Conservation (phyloP, 2,797 vertebrate species). For the Galaxias olidus region DNA sequence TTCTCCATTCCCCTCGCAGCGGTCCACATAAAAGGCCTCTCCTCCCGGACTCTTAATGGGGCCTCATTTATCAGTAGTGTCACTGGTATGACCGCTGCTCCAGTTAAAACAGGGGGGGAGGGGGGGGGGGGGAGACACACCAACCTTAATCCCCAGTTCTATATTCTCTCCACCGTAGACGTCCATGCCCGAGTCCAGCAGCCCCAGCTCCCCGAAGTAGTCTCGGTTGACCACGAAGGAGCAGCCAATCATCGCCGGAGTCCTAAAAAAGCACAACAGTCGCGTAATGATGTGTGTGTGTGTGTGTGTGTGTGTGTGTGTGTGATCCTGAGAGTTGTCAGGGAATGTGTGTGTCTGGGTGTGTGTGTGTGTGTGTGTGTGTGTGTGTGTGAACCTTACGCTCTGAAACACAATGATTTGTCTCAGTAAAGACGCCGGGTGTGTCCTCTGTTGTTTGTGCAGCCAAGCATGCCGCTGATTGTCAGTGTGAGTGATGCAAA, state of each 20-base stretch:
- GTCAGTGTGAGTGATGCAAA: too few relatives aligned
- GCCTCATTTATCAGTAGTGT: constrained; percentile 60
- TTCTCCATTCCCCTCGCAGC: constrained; percentile 33
- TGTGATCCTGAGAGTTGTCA: background rate
- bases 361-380: background rate
- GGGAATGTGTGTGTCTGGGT: background rate
- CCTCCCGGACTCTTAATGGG: constrained; percentile 56
- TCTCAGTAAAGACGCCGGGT: too few relatives aligned
- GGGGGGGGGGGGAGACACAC: constrained; percentile 61
- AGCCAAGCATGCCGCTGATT: too few relatives aligned
- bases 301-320: background rate
- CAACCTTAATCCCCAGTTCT: constrained; percentile 97
- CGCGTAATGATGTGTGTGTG: background rate
- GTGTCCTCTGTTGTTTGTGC: too few relatives aligned
- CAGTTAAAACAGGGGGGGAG: too few relatives aligned
- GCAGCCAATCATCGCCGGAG: constrained; percentile 97
- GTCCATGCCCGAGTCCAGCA: constrained; percentile 96
- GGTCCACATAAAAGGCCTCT: constrained; percentile 35
- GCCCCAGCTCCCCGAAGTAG: constrained; percentile 93
- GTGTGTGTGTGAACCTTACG: background rate
- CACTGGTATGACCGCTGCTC: constrained; percentile 28
- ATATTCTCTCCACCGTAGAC: constrained; percentile 98
- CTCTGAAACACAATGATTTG: too few relatives aligned
- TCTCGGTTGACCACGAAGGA: constrained; percentile 92
- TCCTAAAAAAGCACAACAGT: constrained; percentile 79